Evolutionary conservation across 2,113 vertebrate species (phyloP).

Genomic region (Clarias gariepinus): DNA sequence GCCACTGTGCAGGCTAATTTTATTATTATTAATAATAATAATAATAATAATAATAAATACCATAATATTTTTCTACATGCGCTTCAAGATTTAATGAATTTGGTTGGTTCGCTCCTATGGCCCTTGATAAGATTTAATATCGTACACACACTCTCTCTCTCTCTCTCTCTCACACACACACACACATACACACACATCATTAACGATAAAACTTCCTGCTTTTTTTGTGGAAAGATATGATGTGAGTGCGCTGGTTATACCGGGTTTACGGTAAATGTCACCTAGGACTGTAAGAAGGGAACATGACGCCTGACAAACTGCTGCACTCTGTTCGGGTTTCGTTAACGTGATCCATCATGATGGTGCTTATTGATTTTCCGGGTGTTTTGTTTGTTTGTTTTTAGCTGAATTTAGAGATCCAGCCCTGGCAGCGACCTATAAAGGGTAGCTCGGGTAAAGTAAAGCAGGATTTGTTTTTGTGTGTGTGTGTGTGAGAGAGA

Average conservation of each 20-base stretch:
- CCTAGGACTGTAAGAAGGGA: not conserved
- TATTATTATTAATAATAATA: too few relatives aligned
- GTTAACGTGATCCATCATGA: not conserved
- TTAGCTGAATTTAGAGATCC: not conserved
- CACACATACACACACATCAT: not conserved
- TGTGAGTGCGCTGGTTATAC: not conserved
- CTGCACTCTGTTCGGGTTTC: not conserved
- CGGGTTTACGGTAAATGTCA: slow-evolving; percentile 15
- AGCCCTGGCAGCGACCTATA: too few relatives aligned
- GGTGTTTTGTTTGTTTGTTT: not conserved
- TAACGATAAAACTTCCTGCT: not conserved
- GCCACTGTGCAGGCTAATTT: too few relatives aligned
- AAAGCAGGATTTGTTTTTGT: slow-evolving; percentile 55
- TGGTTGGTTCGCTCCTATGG: too few relatives aligned
- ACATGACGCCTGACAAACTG: not conserved
- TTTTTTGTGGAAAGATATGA: not conserved
- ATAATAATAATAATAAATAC: too few relatives aligned
- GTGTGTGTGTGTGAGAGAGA: not conserved
- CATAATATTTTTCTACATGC: too few relatives aligned
- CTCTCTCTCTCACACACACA: not conserved
- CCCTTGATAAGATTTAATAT: not conserved
- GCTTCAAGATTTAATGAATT: too few relatives aligned
- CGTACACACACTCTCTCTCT: not conserved
- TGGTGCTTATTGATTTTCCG: not conserved
- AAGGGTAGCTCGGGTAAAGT: not conserved